Evolutionary conservation across 1,140 invertebrate species (phyloP).

Genomic region (Venustaconcha ellipsiformis): DNA sequence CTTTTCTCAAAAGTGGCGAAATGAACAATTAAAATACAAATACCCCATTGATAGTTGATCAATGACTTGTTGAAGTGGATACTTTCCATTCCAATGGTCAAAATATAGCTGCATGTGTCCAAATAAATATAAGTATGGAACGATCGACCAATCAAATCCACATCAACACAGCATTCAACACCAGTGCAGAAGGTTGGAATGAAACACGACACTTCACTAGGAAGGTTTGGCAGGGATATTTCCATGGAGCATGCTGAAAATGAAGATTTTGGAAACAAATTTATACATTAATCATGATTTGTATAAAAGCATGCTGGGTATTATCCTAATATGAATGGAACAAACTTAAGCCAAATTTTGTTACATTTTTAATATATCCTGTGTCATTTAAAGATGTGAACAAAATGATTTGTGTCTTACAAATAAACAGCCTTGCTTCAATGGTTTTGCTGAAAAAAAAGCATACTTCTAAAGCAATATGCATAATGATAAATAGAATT

Average conservation of each 20-base stretch:
- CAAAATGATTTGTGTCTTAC: too few species aligned
- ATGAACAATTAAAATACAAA: background rate
- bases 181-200: slow-evolving; percentile 1
- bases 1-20: too few species aligned
- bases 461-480: too few species aligned
- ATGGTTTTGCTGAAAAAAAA: too few species aligned
- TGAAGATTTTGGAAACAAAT: background rate
- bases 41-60: slow-evolving; percentile 16
- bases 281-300: background rate
- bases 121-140: slow-evolving; percentile 2
- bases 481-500: too few species aligned
- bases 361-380: too few species aligned
- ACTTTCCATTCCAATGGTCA: slow-evolving; percentile 16
- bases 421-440: too few species aligned
- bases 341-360: too few species aligned
- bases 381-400: too few species aligned
- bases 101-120: slow-evolving; percentile 7
- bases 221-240: slow-evolving; percentile 5
- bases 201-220: slow-evolving; percentile 7
- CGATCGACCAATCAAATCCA: background rate
- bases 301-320: background rate
- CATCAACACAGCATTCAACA: slow-evolving; percentile 17
- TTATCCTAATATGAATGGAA: too few species aligned
- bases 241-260: slow-evolving; percentile 11
- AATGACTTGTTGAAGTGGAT: slow-evolving; percentile 3